phyloP scores from a whole-genome alignment of 1,140 invertebrate species.

The Pseudomyrmex dendroicus region DNA sequence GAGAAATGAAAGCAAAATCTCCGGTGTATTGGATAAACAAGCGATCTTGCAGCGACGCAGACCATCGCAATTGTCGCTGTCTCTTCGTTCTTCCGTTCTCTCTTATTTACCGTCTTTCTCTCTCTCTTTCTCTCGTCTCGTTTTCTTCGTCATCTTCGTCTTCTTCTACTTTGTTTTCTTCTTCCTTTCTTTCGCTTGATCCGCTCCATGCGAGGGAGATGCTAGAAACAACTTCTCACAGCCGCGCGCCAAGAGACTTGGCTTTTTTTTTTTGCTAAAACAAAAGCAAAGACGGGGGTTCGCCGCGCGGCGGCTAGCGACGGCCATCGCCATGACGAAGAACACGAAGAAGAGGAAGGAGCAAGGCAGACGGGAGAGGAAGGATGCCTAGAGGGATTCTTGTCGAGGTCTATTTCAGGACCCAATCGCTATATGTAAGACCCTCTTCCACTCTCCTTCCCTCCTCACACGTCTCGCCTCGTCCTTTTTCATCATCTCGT shows the following conservation, averaged over 20 bases:
- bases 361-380: constrained; percentile 58
- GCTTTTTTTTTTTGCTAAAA: constrained; percentile 77
- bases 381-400: constrained; percentile 77
- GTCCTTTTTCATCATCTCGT: constrained; percentile 12
- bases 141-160: constrained; percentile 27
- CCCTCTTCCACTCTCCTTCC: constrained; percentile 60
- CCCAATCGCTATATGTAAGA: constrained; percentile 76
- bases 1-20: constrained; percentile 71
- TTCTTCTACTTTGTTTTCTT: constrained; percentile 38
- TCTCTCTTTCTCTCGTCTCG: constrained; percentile 49
- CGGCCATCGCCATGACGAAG: constrained; percentile 57
- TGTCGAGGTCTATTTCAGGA: constrained; percentile 82
- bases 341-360: constrained; percentile 58
- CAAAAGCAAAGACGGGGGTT: constrained; percentile 76
- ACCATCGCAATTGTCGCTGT: constrained; percentile 36
- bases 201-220: constrained; percentile 64
- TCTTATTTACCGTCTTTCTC: constrained; percentile 54
- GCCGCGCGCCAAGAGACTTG: constrained; percentile 71
- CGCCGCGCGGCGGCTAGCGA: constrained; percentile 62
- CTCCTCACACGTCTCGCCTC: constrained; percentile 37
- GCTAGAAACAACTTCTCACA: constrained; percentile 79
- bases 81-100: constrained; percentile 38
- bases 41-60: constrained; percentile 51
- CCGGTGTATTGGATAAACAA: constrained; percentile 70
- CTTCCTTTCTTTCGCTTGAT: constrained; percentile 60